A percentile compares a stretch with the other conserved stretches of the same genome.
Evolutionary conservation across 2,797 vertebrate species (phyloP).

Genomic region (Alectoris magna): DNA sequence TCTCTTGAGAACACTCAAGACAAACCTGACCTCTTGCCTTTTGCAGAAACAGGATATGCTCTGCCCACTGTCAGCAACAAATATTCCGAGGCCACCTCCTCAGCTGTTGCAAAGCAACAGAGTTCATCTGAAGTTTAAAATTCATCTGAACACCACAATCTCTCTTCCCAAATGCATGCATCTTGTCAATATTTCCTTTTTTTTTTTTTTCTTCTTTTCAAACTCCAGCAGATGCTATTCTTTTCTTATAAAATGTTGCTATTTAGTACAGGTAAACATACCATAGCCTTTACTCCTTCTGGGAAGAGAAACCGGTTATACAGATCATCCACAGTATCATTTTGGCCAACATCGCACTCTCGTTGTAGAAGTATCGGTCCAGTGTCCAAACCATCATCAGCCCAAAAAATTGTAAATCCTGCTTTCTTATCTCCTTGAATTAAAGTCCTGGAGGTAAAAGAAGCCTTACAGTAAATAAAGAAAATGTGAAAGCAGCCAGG

Average conservation of each 20-base stretch:
- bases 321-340: constrained; percentile 93
- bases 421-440: constrained; percentile 95
- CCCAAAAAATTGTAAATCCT: constrained; percentile 97
- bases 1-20: neutral
- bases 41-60: constrained; percentile 12
- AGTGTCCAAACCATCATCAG: constrained; percentile 96
- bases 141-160: neutral
- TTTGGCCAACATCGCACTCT: constrained; percentile 88
- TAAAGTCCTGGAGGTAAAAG: constrained; percentile 87
- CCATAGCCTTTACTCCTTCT: constrained; percentile 97
- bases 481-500: neutral
- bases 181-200: neutral
- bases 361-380: constrained; percentile 94
- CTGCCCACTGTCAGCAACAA: neutral
- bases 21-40: neutral
- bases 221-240: neutral
- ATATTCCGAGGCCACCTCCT: neutral
- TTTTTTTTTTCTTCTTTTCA: neutral
- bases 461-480: neutral
- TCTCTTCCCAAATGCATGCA: neutral
- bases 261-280: constrained; percentile 73
- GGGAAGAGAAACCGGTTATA: constrained; percentile 97
- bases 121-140: neutral
- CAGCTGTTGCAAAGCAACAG: neutral
- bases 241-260: neutral